These are phyloP conservation scores for Drosophila phalerata DNA, from an alignment of 2,888 invertebrate genomes.

Conservation along the genomic window DNA sequence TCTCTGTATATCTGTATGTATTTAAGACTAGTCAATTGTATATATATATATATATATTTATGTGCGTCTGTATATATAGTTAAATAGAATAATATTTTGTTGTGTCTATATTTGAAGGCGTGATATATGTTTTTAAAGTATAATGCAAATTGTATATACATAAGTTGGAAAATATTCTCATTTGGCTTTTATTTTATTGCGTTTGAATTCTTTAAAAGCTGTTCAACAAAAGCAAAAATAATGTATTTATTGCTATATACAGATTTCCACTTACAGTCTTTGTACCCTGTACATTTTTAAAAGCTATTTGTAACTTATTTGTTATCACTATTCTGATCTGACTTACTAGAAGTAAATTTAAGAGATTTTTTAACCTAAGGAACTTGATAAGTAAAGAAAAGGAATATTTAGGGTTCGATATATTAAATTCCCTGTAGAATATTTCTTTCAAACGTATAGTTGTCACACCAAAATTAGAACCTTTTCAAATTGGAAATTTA, in stretches of 20 bases:
- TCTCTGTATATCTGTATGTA: conserved; percentile 10
- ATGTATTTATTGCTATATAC: conserved; percentile 3
- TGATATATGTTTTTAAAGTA: conserved; percentile 39
- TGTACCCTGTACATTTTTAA: not conserved
- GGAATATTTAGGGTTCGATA: too few relatives aligned
- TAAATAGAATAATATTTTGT: conserved; percentile 44
- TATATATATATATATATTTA: not conserved
- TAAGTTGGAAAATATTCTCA: conserved; percentile 25
- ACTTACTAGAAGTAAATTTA: not conserved
- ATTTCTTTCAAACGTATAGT: not conserved
- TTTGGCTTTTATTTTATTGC: conserved; percentile 24
- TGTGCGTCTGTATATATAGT: conserved; percentile 9
- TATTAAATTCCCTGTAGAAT: too few relatives aligned
- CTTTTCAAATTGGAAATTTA: not conserved
- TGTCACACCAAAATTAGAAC: not conserved
- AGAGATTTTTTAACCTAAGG: too few relatives aligned
- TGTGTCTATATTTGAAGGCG: conserved; percentile 60
- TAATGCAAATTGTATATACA: conserved; percentile 22
- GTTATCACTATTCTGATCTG: not conserved
- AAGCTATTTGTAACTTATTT: not conserved
- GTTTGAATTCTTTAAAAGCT: conserved; percentile 23
- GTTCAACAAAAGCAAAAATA: not conserved
- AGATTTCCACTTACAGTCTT: conserved; percentile 8
- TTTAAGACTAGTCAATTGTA: conserved; percentile 15
- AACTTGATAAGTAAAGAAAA: too few relatives aligned